These are phyloP conservation scores for Neuroscelio doddi DNA, from an alignment of 2,888 invertebrate species.

Conservation along the genomic window DNA sequence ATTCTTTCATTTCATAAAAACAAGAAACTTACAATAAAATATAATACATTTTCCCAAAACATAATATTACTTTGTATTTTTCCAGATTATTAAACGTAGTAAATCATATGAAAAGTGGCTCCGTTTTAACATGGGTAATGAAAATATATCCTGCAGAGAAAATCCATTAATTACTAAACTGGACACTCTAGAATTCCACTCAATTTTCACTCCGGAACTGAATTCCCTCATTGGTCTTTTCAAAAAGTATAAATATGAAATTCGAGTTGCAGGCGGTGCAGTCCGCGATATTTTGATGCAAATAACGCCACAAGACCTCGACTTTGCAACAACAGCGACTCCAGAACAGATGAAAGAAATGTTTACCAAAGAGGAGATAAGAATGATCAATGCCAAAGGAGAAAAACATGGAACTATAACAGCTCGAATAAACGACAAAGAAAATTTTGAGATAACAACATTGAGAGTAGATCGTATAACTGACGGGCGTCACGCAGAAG, in stretches of 20 bases:
- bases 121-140: conserved; percentile 41
- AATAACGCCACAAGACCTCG: conserved; percentile 89
- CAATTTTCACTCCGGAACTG: conserved; percentile 89
- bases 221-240: conserved; percentile 82
- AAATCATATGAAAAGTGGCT: conserved; percentile 48
- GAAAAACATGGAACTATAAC: conserved; percentile 98
- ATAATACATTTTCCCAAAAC: too few species aligned
- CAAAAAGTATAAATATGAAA: conserved; percentile 84
- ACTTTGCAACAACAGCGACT: conserved; percentile 98
- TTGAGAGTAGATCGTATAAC: conserved; percentile 92
- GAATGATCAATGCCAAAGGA: conserved; percentile 94
- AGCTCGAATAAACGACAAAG: conserved; percentile 92
- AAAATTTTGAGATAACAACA: conserved; percentile 96
- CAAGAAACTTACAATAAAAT: too few species aligned
- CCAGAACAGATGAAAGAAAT: conserved; percentile 96
- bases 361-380: conserved; percentile 86
- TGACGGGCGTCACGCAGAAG: conserved; percentile 96
- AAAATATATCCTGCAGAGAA: conserved; percentile 71
- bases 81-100: conserved; percentile 32
- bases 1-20: too few species aligned
- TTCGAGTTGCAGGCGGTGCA: conserved; percentile 97
- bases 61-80: conserved; percentile 1
- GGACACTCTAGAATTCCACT: conserved; percentile 82
- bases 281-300: conserved; percentile 91
- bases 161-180: conserved; percentile 82